Conservation (phyloP, 2,888 invertebrate genomes). For the Temnothorax ravouxi region DNA sequence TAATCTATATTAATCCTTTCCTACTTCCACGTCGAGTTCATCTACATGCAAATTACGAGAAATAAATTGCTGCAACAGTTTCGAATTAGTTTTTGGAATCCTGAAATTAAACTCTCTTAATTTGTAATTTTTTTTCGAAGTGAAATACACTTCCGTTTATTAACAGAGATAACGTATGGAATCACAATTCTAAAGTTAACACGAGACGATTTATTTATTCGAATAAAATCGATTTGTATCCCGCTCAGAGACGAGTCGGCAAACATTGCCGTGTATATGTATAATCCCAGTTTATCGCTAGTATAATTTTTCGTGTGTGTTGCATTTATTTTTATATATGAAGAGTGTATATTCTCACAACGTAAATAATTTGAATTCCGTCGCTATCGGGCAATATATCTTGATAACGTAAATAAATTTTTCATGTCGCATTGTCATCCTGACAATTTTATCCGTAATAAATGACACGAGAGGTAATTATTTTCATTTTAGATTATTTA, state of each 20-base stretch:
- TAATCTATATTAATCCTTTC: conserved; percentile 22
- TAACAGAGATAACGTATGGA: background rate
- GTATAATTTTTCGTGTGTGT: conserved; percentile 11
- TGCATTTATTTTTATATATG: background rate
- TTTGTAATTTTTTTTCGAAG: background rate
- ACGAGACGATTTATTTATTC: background rate
- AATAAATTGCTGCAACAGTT: background rate
- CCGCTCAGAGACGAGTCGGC: background rate
- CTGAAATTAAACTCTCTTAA: background rate
- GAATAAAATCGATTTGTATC: background rate
- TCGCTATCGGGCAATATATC: background rate
- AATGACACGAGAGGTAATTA: conserved; percentile 14
- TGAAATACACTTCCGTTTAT: background rate
- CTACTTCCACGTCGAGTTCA: background rate
- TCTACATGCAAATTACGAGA: background rate
- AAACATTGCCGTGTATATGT: background rate
- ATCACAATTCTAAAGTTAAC: background rate
- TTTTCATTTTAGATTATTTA: conserved; percentile 36
- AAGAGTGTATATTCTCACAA: background rate
- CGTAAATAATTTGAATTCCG: conserved; percentile 33
- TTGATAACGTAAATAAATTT: conserved; percentile 20
- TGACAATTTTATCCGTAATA: conserved; percentile 8
- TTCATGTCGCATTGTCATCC: background rate
- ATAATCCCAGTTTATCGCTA: background rate
- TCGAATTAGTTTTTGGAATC: background rate